Base-by-base conservation (phyloP, 2,888 invertebrate genomes). In the Phrixothrix hirtus region DNA sequence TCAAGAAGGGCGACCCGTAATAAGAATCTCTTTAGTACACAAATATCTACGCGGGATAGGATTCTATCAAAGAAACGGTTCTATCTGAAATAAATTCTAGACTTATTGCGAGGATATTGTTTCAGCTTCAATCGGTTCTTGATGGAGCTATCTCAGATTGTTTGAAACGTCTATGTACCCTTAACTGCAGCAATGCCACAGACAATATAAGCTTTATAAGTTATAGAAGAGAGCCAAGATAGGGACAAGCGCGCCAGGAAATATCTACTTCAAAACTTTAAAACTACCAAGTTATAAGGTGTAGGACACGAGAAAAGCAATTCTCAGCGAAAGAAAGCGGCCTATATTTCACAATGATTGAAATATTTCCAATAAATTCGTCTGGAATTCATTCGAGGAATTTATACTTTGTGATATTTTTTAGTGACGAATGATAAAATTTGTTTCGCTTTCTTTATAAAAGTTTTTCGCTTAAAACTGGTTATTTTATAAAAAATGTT, bases 11-110 rank as follows among this genome's bases (percentile, higher is more conserved):
- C 59, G 62, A 64, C 62, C 66, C 61, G 64, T 66, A 68, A 69
- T 68, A 67, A 64, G 66, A 66, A 67, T 68, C 67, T 67, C 65
- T 62, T 68, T 68, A 68, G 65, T 67, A 70, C 68, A 70, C 68
- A 70, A 68, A 70, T 67, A 68, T 67, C 67, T 60, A 63, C 60
- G 62, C 62, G 59, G 63, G 62, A 58, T 64, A 60, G 62, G 63
- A 62, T 63, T 61, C 62, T 64, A 65, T 68, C 68, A 65, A 67
- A 68, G 66, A 55, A 64, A 64, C 62, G 57, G 58, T 63, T 60
- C 63, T 59, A 62, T 65, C 62, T 58, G 64, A 68, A 69, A 70
- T 70, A 69, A 70, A 71, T 70, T 69, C 64, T 65, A 58, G 63
- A 65, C 64, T 68, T 69, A 66, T 66, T 65, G 65, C 65, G 47